A percentile compares a stretch with the other conserved stretches of the same genome.
Evolutionary conservation across 2,113 vertebrate genomes (phyloP).

Genomic region (Sinosuthora webbiana): DNA sequence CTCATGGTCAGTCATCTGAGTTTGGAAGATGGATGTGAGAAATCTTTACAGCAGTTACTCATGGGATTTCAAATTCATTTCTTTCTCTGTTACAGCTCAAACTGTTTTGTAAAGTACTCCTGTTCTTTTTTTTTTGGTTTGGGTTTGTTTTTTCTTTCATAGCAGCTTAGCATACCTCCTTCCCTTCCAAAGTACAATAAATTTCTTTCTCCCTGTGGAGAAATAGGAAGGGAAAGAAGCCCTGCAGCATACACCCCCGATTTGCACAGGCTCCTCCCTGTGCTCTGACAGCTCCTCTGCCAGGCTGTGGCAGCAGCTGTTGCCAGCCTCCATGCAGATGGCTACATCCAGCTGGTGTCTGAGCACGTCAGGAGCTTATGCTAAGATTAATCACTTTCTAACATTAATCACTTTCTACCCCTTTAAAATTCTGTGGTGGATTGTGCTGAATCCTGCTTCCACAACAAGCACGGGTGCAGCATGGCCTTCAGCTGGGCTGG

Average conservation of each 20-base stretch:
- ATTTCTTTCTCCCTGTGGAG: neutral
- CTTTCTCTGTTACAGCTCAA: neutral
- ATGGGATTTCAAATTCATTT: neutral
- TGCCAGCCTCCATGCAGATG: neutral
- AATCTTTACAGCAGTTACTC: constrained; percentile 3
- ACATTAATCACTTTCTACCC: neutral
- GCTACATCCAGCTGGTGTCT: neutral
- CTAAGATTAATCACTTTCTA: neutral
- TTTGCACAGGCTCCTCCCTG: neutral
- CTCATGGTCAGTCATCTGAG: neutral
- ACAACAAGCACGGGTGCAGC: neutral
- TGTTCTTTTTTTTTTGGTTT: neutral
- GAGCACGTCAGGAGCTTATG: neutral
- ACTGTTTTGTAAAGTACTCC: neutral
- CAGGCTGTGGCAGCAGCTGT: neutral
- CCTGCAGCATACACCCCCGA: rapidly evolving
- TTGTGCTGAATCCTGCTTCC: neutral
- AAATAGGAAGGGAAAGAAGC: neutral
- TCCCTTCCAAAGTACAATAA: neutral
- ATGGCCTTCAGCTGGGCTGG: neutral
- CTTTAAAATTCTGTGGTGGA: neutral
- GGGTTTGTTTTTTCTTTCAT: neutral
- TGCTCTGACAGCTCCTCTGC: neutral
- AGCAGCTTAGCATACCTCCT: neutral
- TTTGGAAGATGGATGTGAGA: constrained; percentile 1